Conservation (phyloP, 1,140 invertebrate species). For the Pseudomyrmex flavicornis region DNA sequence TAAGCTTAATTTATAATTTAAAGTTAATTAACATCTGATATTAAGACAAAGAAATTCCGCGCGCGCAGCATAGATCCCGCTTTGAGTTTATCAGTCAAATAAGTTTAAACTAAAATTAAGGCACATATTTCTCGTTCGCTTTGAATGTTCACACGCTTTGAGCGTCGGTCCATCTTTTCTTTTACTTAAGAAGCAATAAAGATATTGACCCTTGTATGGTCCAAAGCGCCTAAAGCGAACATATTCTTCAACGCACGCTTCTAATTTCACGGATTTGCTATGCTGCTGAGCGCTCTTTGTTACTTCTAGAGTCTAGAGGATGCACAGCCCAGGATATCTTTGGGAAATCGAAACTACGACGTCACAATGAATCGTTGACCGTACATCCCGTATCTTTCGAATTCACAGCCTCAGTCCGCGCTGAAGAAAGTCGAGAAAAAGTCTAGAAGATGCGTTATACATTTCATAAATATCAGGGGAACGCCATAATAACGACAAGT, state of each 20-base stretch:
- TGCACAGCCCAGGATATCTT: slow-evolving; percentile 62
- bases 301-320: slow-evolving; percentile 30
- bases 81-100: background rate
- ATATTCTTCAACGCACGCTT: background rate
- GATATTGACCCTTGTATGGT: too few relatives aligned
- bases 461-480: too few relatives aligned
- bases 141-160: too few relatives aligned
- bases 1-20: slow-evolving; percentile 32
- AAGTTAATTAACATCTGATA: slow-evolving; percentile 17
- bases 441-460: background rate
- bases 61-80: background rate
- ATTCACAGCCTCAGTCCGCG: slow-evolving; percentile 69
- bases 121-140: background rate
- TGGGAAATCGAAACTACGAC: slow-evolving; percentile 68
- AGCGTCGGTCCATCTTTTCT: too few relatives aligned
- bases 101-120: background rate
- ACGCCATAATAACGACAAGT: too few relatives aligned
- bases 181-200: too few relatives aligned
- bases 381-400: slow-evolving; percentile 60
- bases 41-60: background rate
- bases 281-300: slow-evolving; percentile 1
- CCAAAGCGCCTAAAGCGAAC: background rate
- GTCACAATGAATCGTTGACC: slow-evolving; percentile 65
- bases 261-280: background rate
- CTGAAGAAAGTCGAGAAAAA: slow-evolving; percentile 31